Evolutionary conservation across 37 sponge, comb jelly and placozoan genomes (phyloP).

Genomic region (Oscarella lobularis): DNA sequence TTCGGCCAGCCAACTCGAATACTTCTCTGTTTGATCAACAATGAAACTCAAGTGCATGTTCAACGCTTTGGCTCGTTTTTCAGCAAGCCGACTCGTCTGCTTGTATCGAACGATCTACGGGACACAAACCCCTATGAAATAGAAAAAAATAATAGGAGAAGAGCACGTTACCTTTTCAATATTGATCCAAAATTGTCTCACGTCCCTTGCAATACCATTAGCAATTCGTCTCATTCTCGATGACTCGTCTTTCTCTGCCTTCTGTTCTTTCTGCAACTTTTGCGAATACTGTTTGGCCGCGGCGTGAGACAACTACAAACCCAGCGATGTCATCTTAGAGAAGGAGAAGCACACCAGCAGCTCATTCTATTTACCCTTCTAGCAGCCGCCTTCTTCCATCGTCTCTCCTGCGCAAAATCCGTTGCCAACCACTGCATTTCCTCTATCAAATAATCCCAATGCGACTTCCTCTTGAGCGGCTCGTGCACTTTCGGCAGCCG

Average conservation of each 20-base stretch:
- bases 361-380: constrained; percentile 40
- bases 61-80: constrained; percentile 65
- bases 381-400: constrained; percentile 80
- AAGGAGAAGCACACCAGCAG: constrained; percentile 1
- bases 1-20: constrained; percentile 86
- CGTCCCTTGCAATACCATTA: constrained; percentile 77
- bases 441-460: constrained; percentile 92
- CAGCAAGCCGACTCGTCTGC: constrained; percentile 60
- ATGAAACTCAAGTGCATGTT: constrained; percentile 83
- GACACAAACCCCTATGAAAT: background rate
- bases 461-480: constrained; percentile 52
- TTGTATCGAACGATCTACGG: constrained; percentile 65
- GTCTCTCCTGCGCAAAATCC: constrained; percentile 86
- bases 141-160: background rate
- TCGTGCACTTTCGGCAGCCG: constrained; percentile 89
- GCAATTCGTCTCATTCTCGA: constrained; percentile 72
- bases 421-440: constrained; percentile 96
- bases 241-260: constrained; percentile 52
- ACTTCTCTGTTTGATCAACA: constrained; percentile 91
- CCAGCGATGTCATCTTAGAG: background rate
- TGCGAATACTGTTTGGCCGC: constrained; percentile 64
- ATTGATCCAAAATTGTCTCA: constrained; percentile 71
- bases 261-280: constrained; percentile 26
- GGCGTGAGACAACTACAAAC: constrained; percentile 43
- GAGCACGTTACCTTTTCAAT: constrained; percentile 33